These are phyloP conservation scores for Petrophora chlorosata DNA, from an alignment of 2,888 invertebrate species.

Conservation along the genomic window DNA sequence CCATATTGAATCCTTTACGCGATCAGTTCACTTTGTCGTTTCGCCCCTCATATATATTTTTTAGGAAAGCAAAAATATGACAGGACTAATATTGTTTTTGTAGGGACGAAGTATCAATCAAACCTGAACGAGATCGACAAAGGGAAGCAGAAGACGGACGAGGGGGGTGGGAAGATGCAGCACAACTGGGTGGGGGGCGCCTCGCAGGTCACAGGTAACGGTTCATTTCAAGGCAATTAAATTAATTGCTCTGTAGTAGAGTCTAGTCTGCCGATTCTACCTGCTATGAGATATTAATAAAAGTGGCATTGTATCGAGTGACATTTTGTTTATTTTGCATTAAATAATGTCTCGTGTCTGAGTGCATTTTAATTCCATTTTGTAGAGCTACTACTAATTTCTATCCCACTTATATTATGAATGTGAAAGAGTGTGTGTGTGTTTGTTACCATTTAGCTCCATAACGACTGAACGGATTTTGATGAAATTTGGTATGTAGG, in stretches of 20 bases:
- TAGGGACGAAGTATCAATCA: conserved; percentile 90
- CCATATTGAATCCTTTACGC: conserved; percentile 77
- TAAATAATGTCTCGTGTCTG: too few relatives aligned
- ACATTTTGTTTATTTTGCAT: too few relatives aligned
- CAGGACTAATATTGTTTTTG: conserved; percentile 38
- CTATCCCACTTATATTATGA: too few relatives aligned
- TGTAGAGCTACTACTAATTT: too few relatives aligned
- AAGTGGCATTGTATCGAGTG: too few relatives aligned
- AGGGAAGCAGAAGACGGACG: conserved; percentile 89
- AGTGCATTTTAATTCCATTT: too few relatives aligned
- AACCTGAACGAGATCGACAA: conserved; percentile 91
- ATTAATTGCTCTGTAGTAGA: conserved; percentile 13
- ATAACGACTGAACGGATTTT: too few relatives aligned
- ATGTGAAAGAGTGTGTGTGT: too few relatives aligned
- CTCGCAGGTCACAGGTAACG: conserved; percentile 74
- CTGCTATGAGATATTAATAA: conserved; percentile 10
- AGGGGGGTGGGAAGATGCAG: conserved; percentile 81
- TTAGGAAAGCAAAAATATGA: conserved; percentile 32
- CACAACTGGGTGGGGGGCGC: conserved; percentile 82
- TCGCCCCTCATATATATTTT: conserved; percentile 41
- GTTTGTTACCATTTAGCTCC: too few relatives aligned
- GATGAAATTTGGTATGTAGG: too few relatives aligned
- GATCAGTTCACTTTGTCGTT: conserved; percentile 60
- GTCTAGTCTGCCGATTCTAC: not conserved
- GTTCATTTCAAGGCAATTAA: conserved; percentile 12